A percentile compares a stretch with the other conserved stretches of the same genome.
phyloP scores from a whole-genome alignment of 2,797 vertebrate species.

The Ciconia nigra region DNA sequence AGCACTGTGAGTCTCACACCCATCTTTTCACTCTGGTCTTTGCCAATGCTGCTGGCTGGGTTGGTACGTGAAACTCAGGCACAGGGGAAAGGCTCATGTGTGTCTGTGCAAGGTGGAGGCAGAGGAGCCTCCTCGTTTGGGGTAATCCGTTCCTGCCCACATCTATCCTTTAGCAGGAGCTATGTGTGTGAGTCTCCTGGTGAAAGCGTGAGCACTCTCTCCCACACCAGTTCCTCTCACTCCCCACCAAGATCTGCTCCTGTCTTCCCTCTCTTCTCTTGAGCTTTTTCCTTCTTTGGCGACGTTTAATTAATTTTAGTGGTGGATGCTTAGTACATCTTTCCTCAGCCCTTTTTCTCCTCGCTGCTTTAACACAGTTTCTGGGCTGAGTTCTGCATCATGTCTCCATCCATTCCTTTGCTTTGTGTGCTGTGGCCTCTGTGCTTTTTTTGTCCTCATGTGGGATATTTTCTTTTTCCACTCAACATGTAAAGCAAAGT shows the following conservation, averaged over 20 bases:
- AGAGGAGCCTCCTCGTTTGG: neutral
- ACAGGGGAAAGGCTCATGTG: neutral
- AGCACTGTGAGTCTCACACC: neutral
- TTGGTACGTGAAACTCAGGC: neutral
- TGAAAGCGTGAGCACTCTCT: neutral
- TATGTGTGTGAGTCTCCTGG: neutral
- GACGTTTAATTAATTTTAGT: neutral
- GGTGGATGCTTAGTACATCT: neutral
- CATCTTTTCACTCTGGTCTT: fast-evolving
- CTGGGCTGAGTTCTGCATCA: neutral
- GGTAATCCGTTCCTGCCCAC: neutral
- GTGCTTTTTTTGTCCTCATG: neutral
- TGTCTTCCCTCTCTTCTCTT: neutral
- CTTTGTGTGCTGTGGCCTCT: neutral
- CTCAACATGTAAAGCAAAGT: neutral
- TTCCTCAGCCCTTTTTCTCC: neutral
- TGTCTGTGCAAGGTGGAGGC: neutral
- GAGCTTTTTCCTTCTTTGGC: neutral
- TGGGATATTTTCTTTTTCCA: neutral
- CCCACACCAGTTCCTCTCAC: neutral
- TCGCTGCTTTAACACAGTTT: neutral
- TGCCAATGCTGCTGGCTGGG: neutral
- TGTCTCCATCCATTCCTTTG: neutral
- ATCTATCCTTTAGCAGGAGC: neutral
- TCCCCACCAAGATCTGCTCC: neutral